Evolutionary conservation across 1,140 invertebrate species (phyloP).

Genomic region (Melitaea cinxia): DNA sequence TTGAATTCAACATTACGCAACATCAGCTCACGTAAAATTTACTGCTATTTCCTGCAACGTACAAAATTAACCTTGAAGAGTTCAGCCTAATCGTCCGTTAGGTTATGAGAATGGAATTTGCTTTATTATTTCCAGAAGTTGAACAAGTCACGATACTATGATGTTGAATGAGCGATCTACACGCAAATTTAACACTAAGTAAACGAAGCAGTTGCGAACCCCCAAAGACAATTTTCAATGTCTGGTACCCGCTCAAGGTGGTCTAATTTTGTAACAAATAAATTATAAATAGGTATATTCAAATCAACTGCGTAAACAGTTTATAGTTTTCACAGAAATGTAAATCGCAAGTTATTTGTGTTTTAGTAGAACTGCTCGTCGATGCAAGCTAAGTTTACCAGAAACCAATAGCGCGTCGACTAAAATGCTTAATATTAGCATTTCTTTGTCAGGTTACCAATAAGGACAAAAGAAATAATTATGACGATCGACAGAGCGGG

Average conservation of each 20-base stretch:
- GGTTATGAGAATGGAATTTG: conserved; percentile 50
- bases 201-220: conserved; percentile 39
- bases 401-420: conserved; percentile 29
- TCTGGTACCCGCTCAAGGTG: conserved; percentile 21
- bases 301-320: neutral
- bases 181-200: conserved; percentile 62
- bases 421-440: conserved; percentile 37
- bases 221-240: conserved; percentile 34
- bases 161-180: conserved; percentile 53
- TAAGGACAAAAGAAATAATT: conserved; percentile 51
- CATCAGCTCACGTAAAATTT: neutral
- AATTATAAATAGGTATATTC: conserved; percentile 16
- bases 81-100: conserved; percentile 20
- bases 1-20: neutral
- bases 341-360: neutral
- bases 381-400: conserved; percentile 61
- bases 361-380: conserved; percentile 3
- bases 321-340: neutral
- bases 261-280: conserved; percentile 9
- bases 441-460: conserved; percentile 68
- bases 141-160: conserved; percentile 62
- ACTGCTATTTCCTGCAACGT: neutral
- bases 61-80: conserved; percentile 12
- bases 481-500: conserved; percentile 75
- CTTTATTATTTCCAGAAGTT: conserved; percentile 54